A percentile compares a stretch with the other conserved stretches of the same genome.
Conservation (phyloP, 1,140 invertebrate species). For the Bicyclus anynana region DNA sequence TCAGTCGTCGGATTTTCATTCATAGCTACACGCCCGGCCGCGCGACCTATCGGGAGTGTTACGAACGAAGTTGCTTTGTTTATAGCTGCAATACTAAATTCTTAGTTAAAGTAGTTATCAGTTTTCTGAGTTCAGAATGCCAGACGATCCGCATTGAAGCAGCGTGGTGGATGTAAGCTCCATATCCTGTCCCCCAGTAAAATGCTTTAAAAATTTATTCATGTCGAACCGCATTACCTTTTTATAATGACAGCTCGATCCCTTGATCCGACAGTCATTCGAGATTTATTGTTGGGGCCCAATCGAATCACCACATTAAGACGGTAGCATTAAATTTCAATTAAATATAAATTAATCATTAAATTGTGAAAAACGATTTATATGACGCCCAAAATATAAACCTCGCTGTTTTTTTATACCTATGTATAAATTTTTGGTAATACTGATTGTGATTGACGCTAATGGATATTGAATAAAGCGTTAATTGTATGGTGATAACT, state of each 20-base stretch:
- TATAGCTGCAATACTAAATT: no score
- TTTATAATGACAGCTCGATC: neutral
- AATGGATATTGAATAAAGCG: neutral
- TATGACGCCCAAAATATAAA: neutral
- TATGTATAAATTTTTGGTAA: neutral
- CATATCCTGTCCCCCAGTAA: no score
- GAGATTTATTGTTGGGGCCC: constrained; percentile 2
- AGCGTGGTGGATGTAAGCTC: no score
- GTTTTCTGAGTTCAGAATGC: no score
- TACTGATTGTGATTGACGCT: neutral
- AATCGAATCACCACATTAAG: neutral
- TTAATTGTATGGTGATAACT: neutral
- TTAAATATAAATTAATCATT: neutral
- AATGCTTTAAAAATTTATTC: no score
- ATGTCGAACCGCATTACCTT: neutral
- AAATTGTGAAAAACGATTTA: neutral
- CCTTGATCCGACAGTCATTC: neutral
- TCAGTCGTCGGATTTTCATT: no score
- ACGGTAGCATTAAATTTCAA: constrained; percentile 2
- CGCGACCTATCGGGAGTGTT: no score
- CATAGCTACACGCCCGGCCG: no score
- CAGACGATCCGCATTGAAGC: no score
- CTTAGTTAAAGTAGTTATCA: no score
- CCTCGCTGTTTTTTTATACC: neutral
- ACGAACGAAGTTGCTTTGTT: no score